These are phyloP conservation scores for Ruditapes philippinarum DNA, from an alignment of 1,140 invertebrate genomes.

Conservation along the genomic window DNA sequence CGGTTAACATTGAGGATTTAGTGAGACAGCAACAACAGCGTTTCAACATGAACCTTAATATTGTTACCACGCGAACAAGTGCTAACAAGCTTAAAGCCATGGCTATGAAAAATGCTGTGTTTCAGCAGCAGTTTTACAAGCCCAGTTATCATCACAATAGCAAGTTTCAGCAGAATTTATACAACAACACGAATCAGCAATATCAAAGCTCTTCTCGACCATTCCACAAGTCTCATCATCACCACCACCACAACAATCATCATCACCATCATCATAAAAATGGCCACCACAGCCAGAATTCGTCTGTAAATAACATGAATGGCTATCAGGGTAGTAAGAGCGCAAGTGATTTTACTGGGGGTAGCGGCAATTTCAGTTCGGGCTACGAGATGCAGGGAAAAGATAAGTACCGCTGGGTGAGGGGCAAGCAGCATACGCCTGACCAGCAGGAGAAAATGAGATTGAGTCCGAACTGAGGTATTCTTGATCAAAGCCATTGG, in stretches of 20 bases:
- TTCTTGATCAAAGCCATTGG: conserved; percentile 52
- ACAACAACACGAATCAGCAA: conserved; percentile 66
- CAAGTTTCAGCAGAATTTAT: conserved; percentile 72
- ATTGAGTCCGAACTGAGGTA: conserved; percentile 58
- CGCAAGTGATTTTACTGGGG: conserved; percentile 43
- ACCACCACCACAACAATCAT: neutral
- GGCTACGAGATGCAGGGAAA: conserved; percentile 26
- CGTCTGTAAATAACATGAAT: conserved; percentile 25
- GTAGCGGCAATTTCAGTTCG: conserved; percentile 43
- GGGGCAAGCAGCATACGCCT: conserved; percentile 2
- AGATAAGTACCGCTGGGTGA: conserved; percentile 57
- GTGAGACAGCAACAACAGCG: conserved; percentile 71
- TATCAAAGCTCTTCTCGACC: conserved; percentile 17
- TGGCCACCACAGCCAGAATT: conserved; percentile 20
- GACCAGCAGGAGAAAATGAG: conserved; percentile 52
- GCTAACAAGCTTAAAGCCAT: conserved; percentile 65
- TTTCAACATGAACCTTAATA: conserved; percentile 73
- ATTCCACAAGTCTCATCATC: conserved; percentile 58
- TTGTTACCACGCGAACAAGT: conserved; percentile 71
- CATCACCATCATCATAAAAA: conserved; percentile 21
- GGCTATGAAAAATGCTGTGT: conserved; percentile 50
- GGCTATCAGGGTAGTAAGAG: conserved; percentile 1
- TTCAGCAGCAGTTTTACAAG: conserved; percentile 52
- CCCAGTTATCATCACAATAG: conserved; percentile 56
- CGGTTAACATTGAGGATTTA: conserved; percentile 75